A percentile compares a stretch with the other conserved stretches of the same genome.
phyloP scores from a whole-genome alignment of 1,140 invertebrate genomes.

The Pemphigus obesinymphae region DNA sequence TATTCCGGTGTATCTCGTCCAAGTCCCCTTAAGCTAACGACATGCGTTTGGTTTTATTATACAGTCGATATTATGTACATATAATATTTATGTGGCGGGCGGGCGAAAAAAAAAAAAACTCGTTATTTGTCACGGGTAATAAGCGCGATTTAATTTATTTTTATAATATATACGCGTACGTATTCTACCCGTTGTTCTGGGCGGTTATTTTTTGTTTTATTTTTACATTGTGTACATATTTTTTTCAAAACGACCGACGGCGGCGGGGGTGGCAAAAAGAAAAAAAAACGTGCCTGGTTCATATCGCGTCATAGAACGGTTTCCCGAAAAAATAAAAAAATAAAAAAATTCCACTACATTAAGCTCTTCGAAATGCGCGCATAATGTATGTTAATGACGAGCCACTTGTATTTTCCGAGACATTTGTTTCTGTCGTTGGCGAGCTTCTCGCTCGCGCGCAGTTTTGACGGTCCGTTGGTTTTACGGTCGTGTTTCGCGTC shows the following conservation, averaged over 20 bases:
- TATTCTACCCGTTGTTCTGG: not conserved
- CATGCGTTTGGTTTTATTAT: slow-evolving; percentile 9
- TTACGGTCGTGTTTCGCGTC: slow-evolving; percentile 26
- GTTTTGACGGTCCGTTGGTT: slow-evolving; percentile 38
- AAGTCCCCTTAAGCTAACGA: no score
- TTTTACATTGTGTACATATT: not conserved
- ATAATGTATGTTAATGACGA: slow-evolving; percentile 40
- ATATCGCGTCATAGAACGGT: slow-evolving; percentile 4
- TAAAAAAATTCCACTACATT: slow-evolving; percentile 37
- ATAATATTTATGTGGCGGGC: not conserved
- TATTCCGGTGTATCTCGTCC: no score
- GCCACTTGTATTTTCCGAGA: slow-evolving; percentile 39
- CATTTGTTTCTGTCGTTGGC: slow-evolving; percentile 37
- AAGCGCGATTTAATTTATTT: slow-evolving; percentile 33
- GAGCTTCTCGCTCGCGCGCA: not conserved
- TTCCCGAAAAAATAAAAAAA: not conserved
- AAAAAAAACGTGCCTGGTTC: not conserved
- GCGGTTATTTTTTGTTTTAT: not conserved
- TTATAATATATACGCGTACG: no score
- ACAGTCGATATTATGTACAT: not conserved
- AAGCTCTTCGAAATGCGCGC: slow-evolving; percentile 13
- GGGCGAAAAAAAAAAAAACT: not conserved
- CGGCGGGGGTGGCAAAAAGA: no score
- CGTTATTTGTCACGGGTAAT: slow-evolving; percentile 35
- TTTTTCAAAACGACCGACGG: not conserved